A percentile compares a stretch with the other conserved stretches of the same genome.
Evolutionary conservation across 2,888 invertebrate genomes (phyloP).

Genomic region (Artemia sp.): DNA sequence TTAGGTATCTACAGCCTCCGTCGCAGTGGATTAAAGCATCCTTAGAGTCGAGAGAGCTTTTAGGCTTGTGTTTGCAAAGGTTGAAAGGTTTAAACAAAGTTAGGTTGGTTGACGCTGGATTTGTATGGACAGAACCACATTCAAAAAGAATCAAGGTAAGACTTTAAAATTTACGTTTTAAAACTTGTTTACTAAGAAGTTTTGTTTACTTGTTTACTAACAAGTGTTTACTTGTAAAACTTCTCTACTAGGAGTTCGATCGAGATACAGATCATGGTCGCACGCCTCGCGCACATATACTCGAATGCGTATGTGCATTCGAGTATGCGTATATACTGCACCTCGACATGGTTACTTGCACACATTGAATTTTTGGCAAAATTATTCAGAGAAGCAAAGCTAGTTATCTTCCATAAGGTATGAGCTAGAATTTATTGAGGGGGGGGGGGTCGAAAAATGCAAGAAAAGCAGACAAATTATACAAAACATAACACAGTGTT

Average conservation of each 20-base stretch:
- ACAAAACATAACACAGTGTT: no score
- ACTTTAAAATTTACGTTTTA: conserved; percentile 17
- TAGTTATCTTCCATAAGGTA: no score
- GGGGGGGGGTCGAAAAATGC: no score
- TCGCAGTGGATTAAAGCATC: conserved; percentile 66
- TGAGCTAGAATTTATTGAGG: no score
- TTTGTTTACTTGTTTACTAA: no score
- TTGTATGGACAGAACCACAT: conserved; percentile 98
- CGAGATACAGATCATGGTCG: neutral
- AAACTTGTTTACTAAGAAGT: neutral
- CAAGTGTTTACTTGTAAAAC: neutral
- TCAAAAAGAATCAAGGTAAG: conserved; percentile 83
- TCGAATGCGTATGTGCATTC: no score
- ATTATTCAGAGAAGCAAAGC: no score
- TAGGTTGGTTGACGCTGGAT: conserved; percentile 83
- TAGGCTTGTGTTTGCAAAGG: conserved; percentile 77
- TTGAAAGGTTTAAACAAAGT: conserved; percentile 74
- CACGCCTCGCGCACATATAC: neutral
- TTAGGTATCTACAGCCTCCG: conserved; percentile 73
- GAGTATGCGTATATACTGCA: no score
- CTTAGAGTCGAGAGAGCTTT: conserved; percentile 75
- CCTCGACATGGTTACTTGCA: no score
- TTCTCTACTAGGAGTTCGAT: neutral
- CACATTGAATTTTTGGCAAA: no score
- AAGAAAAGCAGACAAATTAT: no score